phyloP scores from a whole-genome alignment of 2,113 vertebrate species.

The Cyprinodon brontotheroides region DNA sequence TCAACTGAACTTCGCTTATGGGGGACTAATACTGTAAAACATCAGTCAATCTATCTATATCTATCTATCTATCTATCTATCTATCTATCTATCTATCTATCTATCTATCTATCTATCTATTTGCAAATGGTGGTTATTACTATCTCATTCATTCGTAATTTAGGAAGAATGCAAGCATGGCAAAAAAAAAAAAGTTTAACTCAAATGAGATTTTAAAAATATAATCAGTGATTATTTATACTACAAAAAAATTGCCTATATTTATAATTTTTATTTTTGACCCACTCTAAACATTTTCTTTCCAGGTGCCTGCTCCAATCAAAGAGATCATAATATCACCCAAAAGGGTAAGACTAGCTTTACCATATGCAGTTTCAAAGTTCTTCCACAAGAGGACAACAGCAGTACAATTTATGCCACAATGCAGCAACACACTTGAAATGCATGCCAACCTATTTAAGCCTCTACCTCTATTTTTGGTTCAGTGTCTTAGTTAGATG shows the following conservation, averaged over 20 bases:
- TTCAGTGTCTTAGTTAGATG: neutral
- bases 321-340: conserved; percentile 92
- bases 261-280: neutral
- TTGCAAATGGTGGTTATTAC: neutral
- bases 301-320: conserved; percentile 86
- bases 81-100: no score
- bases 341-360: conserved; percentile 86
- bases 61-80: no score
- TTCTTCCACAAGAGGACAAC: conserved; percentile 73
- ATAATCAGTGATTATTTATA: neutral
- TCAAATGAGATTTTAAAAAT: neutral
- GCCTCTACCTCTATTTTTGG: neutral
- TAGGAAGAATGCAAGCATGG: neutral
- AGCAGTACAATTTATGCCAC: conserved; percentile 32
- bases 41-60: no score
- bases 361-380: conserved; percentile 45
- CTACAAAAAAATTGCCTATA: neutral
- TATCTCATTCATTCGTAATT: neutral
- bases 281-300: conserved; percentile 27
- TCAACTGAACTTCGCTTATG: no score
- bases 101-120: no score
- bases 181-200: neutral
- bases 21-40: no score
- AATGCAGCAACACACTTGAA: neutral
- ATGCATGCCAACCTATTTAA: neutral